A percentile compares a stretch with the other conserved stretches of the same genome.
Conservation (phyloP, 1,140 invertebrate species). For the Muscidifurax raptorellus region DNA sequence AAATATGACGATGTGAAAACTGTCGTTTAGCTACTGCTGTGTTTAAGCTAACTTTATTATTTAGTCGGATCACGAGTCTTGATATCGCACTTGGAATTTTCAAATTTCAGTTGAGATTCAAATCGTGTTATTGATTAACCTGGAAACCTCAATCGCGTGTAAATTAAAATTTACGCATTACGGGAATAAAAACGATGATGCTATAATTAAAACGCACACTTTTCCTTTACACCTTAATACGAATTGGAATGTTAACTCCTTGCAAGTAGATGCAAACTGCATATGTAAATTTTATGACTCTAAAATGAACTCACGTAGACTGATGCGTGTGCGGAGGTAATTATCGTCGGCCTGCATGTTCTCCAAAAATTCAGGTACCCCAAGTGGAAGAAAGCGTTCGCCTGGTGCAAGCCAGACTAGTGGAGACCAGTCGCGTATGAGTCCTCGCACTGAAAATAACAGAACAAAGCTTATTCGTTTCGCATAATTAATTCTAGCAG, state of each 20-base stretch:
- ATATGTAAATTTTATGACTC: too few species aligned
- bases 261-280: too few species aligned
- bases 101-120: too few species aligned
- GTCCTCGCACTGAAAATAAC: constrained; percentile 70
- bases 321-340: constrained; percentile 76
- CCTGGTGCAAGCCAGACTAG: constrained; percentile 80
- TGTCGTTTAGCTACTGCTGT: too few species aligned
- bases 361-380: constrained; percentile 78
- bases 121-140: not conserved
- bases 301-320: constrained; percentile 70
- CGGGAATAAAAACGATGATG: too few species aligned
- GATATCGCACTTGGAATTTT: too few species aligned
- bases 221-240: too few species aligned
- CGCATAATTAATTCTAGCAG: not conserved
- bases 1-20: too few species aligned
- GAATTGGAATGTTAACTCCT: too few species aligned
- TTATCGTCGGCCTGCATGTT: constrained; percentile 75
- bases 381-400: constrained; percentile 79
- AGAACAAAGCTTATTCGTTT: not conserved
- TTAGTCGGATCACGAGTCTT: too few species aligned
- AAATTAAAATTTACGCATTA: not conserved
- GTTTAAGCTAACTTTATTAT: too few species aligned
- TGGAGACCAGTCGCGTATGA: constrained; percentile 79
- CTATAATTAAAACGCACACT: too few species aligned
- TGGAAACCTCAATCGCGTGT: not conserved